Percentiles rank a stretch among this genome's conserved stretches.
phyloP scores from a whole-genome alignment of 2,888 invertebrate species.

The Eilema depressum region DNA sequence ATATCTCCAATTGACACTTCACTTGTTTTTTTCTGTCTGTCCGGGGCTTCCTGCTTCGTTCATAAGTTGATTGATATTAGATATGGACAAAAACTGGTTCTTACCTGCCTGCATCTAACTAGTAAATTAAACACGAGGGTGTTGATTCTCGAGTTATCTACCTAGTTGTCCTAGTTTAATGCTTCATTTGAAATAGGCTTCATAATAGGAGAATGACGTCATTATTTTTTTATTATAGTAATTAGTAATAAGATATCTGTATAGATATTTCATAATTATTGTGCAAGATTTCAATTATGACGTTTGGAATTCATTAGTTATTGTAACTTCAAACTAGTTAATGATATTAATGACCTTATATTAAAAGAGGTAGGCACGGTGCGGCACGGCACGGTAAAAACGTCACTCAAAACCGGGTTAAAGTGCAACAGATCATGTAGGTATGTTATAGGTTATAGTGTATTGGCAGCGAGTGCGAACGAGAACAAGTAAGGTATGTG shows the following conservation, averaged over 20 bases:
- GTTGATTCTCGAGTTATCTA: conserved; percentile 54
- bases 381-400: no score
- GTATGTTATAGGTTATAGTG: no score
- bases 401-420: no score
- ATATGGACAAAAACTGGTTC: conserved; percentile 62
- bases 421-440: no score
- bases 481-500: background rate
- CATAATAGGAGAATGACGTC: background rate
- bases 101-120: conserved; percentile 64
- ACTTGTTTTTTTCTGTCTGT: conserved; percentile 48
- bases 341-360: no score
- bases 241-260: background rate
- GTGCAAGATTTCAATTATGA: background rate
- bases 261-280: background rate
- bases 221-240: background rate
- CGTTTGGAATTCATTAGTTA: background rate
- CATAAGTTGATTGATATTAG: conserved; percentile 63
- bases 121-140: conserved; percentile 53
- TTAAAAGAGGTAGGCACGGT: no score
- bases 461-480: no score
- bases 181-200: conserved; percentile 37
- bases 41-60: conserved; percentile 65
- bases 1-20: background rate
- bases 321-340: background rate
- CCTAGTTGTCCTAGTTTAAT: conserved; percentile 31